These are phyloP conservation scores for Megalops cyprinoides DNA, from an alignment of 2,797 vertebrate genomes.

Conservation along the genomic window DNA sequence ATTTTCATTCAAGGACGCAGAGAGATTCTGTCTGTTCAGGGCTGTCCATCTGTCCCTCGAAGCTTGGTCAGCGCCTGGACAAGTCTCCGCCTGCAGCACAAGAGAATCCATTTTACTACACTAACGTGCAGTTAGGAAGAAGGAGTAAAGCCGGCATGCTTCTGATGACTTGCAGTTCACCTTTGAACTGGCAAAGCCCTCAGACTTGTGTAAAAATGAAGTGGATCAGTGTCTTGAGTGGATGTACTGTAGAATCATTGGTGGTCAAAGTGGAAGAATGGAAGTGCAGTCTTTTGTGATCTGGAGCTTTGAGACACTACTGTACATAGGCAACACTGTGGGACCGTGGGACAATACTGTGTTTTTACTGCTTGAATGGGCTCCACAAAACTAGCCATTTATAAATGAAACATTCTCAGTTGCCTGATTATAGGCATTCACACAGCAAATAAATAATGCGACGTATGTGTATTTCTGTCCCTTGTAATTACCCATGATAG, in stretches of 20 bases:
- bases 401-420: background rate
- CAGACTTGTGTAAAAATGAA: background rate
- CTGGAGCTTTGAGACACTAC: background rate
- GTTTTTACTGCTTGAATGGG: too few relatives aligned
- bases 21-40: constrained; percentile 22
- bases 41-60: constrained; percentile 26
- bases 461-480: background rate
- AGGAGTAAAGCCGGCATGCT: background rate
- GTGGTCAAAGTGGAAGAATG: too few relatives aligned
- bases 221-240: too few relatives aligned
- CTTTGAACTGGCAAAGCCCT: background rate
- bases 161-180: background rate
- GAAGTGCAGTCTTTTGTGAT: too few relatives aligned
- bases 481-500: background rate
- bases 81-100: constrained; percentile 72
- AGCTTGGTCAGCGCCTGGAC: constrained; percentile 68
- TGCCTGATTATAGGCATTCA: background rate
- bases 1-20: constrained; percentile 10
- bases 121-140: background rate
- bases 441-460: background rate
- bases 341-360: background rate
- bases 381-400: too few relatives aligned
- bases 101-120: constrained; percentile 34
- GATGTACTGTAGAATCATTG: too few relatives aligned
- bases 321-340: background rate